phyloP scores from a whole-genome alignment of 2,888 invertebrate species.

The Oxytorus armatus region DNA sequence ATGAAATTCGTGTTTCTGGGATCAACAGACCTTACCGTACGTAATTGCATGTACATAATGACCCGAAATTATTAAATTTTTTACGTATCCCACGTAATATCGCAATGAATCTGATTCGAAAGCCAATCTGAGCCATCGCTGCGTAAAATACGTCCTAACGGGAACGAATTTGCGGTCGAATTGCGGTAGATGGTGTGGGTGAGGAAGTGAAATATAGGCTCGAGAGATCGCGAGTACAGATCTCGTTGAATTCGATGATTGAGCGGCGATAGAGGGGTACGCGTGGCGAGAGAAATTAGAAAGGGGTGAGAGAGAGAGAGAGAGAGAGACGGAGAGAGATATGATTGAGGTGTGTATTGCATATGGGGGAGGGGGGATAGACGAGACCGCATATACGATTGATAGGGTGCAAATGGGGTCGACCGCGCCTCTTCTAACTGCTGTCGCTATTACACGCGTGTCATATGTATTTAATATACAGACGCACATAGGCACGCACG shows the following conservation, averaged over 20 bases:
- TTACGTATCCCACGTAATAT: too few species aligned
- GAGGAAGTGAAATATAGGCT: not conserved
- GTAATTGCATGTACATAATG: too few species aligned
- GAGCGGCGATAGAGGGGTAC: not conserved
- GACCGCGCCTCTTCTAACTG: conserved; percentile 79
- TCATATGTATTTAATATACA: conserved; percentile 84
- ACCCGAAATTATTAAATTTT: too few species aligned
- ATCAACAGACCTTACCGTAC: too few species aligned
- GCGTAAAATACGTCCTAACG: not conserved
- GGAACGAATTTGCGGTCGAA: not conserved
- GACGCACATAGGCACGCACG: conserved; percentile 42
- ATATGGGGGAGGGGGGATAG: conserved; percentile 74
- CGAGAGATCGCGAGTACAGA: too few species aligned
- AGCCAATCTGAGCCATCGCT: too few species aligned
- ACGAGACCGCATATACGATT: conserved; percentile 81
- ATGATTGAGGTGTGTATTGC: conserved; percentile 55
- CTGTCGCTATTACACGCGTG: conserved; percentile 79
- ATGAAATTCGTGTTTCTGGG: too few species aligned
- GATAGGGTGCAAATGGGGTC: conserved; percentile 82
- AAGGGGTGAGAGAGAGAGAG: conserved; percentile 35
- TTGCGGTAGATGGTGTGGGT: not conserved
- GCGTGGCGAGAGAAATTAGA: not conserved
- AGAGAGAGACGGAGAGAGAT: conserved; percentile 65
- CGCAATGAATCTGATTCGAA: too few species aligned
- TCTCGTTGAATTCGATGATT: conserved; percentile 10